Evolutionary conservation across 1,140 invertebrate species (phyloP).

Genomic region (Hyphantria cunea): DNA sequence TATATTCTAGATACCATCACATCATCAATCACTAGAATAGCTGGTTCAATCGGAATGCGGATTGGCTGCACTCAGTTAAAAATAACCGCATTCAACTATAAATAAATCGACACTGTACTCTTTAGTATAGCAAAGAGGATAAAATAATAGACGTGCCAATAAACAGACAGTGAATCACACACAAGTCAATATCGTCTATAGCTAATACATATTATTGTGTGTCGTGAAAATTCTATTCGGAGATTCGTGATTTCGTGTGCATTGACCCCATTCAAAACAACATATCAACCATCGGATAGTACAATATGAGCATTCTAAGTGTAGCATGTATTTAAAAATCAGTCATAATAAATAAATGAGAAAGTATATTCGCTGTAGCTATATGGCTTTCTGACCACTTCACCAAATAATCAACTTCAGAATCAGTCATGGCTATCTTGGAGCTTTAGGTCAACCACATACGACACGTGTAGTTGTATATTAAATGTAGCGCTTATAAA

Average conservation of each 20-base stretch:
- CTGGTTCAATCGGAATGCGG: slow-evolving; percentile 9
- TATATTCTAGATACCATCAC: no score
- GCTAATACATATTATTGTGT: background rate
- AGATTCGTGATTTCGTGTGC: background rate
- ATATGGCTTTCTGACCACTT: no score
- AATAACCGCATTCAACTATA: slow-evolving; percentile 8
- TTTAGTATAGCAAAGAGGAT: slow-evolving; percentile 9
- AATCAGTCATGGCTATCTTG: no score
- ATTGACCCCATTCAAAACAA: slow-evolving; percentile 1
- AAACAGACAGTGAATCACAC: slow-evolving; percentile 9
- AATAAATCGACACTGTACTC: slow-evolving; percentile 10
- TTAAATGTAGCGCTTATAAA: no score
- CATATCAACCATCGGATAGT: background rate
- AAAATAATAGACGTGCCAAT: slow-evolving; percentile 27
- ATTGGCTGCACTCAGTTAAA: slow-evolving; percentile 19
- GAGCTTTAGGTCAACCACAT: no score
- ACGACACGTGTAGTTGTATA: no score
- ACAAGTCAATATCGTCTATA: slow-evolving; percentile 7
- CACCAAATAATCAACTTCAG: no score
- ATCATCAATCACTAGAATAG: slow-evolving; percentile 8
- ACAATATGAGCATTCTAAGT: no score
- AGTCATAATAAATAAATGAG: no score
- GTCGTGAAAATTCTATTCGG: background rate
- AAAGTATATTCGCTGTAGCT: no score
- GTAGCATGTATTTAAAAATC: no score